A percentile compares a stretch with the other conserved stretches of the same genome.
Evolutionary conservation across 2,888 invertebrate genomes (phyloP).

Genomic region (Caenorhabditis zanzibari): DNA sequence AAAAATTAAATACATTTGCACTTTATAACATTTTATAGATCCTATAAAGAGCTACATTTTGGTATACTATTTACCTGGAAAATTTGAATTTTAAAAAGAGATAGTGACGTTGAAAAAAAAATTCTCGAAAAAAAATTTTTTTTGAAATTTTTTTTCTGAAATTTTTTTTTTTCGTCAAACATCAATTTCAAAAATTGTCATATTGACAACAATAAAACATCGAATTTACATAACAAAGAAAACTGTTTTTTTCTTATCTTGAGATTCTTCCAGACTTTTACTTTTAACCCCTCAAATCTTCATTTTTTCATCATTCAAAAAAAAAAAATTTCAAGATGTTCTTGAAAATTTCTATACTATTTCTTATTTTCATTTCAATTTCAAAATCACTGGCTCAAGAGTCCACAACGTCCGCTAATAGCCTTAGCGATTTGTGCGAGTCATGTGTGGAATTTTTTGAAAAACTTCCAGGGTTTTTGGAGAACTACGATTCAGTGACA

Average conservation of each 20-base stretch:
- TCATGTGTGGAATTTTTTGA: constrained; percentile 30
- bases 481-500: constrained; percentile 8
- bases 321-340: too few relatives aligned
- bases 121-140: too few relatives aligned
- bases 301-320: too few relatives aligned
- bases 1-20: too few relatives aligned
- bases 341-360: background rate
- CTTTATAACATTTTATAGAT: too few relatives aligned
- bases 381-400: constrained; percentile 3
- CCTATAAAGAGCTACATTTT: too few relatives aligned
- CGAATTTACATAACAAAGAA: constrained; percentile 14
- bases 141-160: too few relatives aligned
- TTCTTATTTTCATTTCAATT: background rate
- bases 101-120: too few relatives aligned
- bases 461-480: constrained; percentile 36
- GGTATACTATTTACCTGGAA: too few relatives aligned
- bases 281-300: background rate
- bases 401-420: background rate
- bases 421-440: constrained; percentile 20
- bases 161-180: too few relatives aligned
- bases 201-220: background rate
- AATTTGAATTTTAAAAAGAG: too few relatives aligned
- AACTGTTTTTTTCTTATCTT: background rate
- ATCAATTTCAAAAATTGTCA: background rate
- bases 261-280: background rate